Evolutionary conservation across 2,113 vertebrate genomes (phyloP).

Genomic region (Trogon surrucura): DNA sequence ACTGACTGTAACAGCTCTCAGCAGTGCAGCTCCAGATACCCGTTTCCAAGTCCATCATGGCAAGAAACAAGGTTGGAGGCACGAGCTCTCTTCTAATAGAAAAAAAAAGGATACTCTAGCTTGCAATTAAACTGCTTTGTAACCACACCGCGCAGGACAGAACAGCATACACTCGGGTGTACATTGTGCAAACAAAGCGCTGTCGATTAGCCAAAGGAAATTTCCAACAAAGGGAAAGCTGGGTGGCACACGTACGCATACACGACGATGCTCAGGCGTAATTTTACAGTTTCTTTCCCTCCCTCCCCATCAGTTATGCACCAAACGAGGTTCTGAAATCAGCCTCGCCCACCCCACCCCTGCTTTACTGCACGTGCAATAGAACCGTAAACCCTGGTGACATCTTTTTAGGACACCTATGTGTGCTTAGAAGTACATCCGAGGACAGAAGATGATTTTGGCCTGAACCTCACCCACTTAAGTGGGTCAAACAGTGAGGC

Average conservation of each 20-base stretch:
- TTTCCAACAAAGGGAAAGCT: neutral
- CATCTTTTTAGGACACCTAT: neutral
- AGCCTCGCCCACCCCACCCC: neutral
- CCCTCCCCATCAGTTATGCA: neutral
- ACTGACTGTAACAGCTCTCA: neutral
- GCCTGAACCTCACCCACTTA: neutral
- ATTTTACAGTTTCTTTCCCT: neutral
- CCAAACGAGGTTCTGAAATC: neutral
- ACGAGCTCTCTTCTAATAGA: neutral
- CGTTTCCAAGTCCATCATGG: neutral
- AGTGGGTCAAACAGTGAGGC: neutral
- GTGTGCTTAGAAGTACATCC: neutral
- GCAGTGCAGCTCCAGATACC: neutral
- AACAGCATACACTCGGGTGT: neutral
- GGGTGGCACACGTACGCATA: fast-evolving
- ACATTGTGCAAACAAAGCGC: fast-evolving
- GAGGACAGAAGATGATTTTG: neutral
- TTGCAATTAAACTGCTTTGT: neutral
- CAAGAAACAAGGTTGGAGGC: neutral
- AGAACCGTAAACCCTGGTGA: neutral
- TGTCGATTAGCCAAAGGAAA: neutral
- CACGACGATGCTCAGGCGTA: neutral
- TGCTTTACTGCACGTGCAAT: neutral
- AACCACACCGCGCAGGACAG: neutral
- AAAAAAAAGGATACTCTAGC: neutral